Conservation (phyloP, 2,113 vertebrate species). For the Suricata suricatta region DNA sequence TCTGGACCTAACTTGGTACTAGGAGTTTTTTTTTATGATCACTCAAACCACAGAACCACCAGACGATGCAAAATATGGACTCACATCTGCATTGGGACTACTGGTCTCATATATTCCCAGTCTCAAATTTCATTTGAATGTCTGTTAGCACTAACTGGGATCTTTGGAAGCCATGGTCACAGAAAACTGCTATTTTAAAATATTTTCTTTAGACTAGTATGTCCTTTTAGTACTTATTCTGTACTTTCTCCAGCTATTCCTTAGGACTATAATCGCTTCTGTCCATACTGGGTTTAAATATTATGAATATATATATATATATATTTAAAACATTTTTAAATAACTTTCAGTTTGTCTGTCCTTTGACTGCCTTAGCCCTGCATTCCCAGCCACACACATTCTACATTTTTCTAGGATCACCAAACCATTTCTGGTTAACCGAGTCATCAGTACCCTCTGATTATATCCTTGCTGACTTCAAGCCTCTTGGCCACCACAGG, state of each 20-base stretch:
- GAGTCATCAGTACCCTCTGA: not conserved
- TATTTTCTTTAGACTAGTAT: not conserved
- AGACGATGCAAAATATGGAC: not conserved
- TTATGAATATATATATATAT: too few relatives aligned
- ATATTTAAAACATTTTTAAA: not conserved
- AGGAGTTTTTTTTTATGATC: not conserved
- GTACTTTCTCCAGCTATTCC: not conserved
- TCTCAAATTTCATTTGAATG: not conserved
- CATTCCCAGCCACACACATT: not conserved
- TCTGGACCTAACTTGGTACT: not conserved
- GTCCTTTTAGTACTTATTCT: not conserved
- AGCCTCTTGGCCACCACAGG: slow-evolving; percentile 31
- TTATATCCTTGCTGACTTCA: slow-evolving; percentile 31
- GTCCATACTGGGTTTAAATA: not conserved
- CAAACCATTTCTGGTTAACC: not conserved
- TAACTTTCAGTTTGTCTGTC: not conserved
- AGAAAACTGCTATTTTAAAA: not conserved
- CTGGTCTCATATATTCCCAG: not conserved
- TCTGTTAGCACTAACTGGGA: not conserved
- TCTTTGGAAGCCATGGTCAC: not conserved
- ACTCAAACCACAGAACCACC: slow-evolving; percentile 10
- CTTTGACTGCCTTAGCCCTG: not conserved
- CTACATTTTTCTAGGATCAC: not conserved
- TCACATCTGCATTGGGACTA: not conserved
- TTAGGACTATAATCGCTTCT: slow-evolving; percentile 14